Base-by-base conservation (phyloP, 2,113 vertebrate genomes). In the Heterotis niloticus region DNA sequence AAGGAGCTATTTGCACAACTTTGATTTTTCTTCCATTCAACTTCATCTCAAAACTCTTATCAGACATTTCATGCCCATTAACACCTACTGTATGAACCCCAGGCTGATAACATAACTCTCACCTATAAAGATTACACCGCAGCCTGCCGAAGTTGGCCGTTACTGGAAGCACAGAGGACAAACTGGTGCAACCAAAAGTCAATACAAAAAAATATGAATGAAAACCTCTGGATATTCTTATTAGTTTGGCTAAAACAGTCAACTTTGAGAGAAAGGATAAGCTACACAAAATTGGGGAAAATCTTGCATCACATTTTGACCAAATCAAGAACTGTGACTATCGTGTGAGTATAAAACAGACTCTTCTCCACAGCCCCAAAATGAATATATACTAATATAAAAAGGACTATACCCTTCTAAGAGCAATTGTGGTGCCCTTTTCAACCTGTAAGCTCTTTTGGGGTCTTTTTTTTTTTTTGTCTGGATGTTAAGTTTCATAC, bases 21-120 rank as follows among this genome's bases (percentile, higher is more conserved):
- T 10, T 51, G 73, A 62, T 82, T 77, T 80, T 83, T 79, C 75
- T 82, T 86, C 78, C 81, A 78, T 76, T 66, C 81, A 78, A 77
- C 86, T 87, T 88, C 84, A 82, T 88, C 85, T 86, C 82, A 80
- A 65, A 77, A 1, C 72, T 80, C 88, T 90, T 90, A 91, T 90
- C 76, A 88, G 88, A 91, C 88, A 82, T 83, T 83, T 86, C 83
- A 89, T 87, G 74, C 82, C 26, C 23, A 82, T 90, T 90, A 88
- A 90, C 91, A 89, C 91, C 88, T 90, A 88, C 87, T 84, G 87
- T 82, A 85, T 84, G 54, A 89, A 62, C 78, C 82, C 18, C 24
- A 81, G 71, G 74, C 71, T 75, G 85, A 89, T 90, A 89, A 91
- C 62, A 5, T 69, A 17, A 66, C 72, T 28, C 10, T 64, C 78